Conservation (phyloP, 37 sponge, comb jelly and placozoan genomes). For the Lycopodina hypogea region DNA sequence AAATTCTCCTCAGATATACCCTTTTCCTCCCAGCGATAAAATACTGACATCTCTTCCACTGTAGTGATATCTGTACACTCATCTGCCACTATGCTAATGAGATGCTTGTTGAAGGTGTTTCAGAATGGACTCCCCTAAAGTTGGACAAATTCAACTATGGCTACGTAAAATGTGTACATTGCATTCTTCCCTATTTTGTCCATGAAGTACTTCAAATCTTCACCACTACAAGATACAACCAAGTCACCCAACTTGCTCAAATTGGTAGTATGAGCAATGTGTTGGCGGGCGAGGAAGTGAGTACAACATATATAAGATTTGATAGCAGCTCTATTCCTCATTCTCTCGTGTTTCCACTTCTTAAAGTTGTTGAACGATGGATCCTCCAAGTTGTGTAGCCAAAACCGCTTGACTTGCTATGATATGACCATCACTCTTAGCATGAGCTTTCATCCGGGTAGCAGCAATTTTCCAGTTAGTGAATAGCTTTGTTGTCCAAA, state of each 20-base stretch:
- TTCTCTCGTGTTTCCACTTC: conserved; percentile 30
- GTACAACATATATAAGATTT: conserved; percentile 64
- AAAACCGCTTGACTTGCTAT: background rate
- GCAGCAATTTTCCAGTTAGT: conserved; percentile 69
- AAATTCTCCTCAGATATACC: conserved; percentile 67
- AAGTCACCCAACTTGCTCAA: conserved; percentile 61
- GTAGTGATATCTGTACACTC: conserved; percentile 71
- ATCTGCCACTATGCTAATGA: conserved; percentile 55
- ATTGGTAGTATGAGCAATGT: conserved; percentile 66
- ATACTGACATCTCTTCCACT: conserved; percentile 66
- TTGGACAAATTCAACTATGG: conserved; percentile 60
- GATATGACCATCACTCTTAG: conserved; percentile 3
- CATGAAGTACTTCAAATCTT: conserved; percentile 49
- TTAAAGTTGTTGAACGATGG: conserved; percentile 63
- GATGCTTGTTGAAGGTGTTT: conserved; percentile 57
- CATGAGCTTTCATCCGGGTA: conserved; percentile 54
- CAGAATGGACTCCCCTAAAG: conserved; percentile 51
- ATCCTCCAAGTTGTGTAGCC: conserved; percentile 43
- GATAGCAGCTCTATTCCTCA: conserved; percentile 62
- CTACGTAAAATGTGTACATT: conserved; percentile 51
- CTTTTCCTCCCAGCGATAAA: conserved; percentile 68
- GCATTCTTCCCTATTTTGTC: conserved; percentile 59
- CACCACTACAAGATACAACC: conserved; percentile 61
- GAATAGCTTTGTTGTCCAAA: conserved; percentile 55
- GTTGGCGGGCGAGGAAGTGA: conserved; percentile 60